Conservation (phyloP, 1,140 invertebrate species). For the Aporrectodea caliginosa region DNA sequence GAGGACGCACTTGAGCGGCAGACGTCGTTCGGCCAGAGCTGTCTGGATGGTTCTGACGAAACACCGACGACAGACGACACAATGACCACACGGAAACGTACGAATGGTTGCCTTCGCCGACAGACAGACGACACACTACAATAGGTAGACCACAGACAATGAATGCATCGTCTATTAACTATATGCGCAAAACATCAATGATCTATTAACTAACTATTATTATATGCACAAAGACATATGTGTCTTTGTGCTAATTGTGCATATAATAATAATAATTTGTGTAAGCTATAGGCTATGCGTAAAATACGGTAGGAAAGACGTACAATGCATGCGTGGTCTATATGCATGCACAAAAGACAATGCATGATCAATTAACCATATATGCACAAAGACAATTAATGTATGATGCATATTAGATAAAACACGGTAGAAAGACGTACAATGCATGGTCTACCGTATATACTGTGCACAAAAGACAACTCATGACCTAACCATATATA, state of each 20-base stretch:
- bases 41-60: constrained; percentile 97
- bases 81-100: constrained; percentile 88
- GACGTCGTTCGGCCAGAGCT: constrained; percentile 82
- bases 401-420: no score
- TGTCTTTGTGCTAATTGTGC: neutral
- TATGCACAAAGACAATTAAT: no score
- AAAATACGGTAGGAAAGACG: no score
- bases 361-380: no score
- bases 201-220: neutral
- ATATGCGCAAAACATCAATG: neutral
- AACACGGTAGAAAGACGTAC: no score
- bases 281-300: no score
- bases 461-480: no score
- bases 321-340: no score
- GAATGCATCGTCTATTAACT: neutral
- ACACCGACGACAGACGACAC: constrained; percentile 89
- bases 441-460: no score
- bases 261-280: neutral
- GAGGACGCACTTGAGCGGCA: constrained; percentile 88
- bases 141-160: no score
- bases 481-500: no score
- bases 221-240: neutral
- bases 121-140: constrained; percentile 95
- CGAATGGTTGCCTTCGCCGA: constrained; percentile 93
- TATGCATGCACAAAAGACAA: no score